These are phyloP conservation scores for Rhagoletis zephyria DNA, from an alignment of 1,140 invertebrate species.

Conservation along the genomic window DNA sequence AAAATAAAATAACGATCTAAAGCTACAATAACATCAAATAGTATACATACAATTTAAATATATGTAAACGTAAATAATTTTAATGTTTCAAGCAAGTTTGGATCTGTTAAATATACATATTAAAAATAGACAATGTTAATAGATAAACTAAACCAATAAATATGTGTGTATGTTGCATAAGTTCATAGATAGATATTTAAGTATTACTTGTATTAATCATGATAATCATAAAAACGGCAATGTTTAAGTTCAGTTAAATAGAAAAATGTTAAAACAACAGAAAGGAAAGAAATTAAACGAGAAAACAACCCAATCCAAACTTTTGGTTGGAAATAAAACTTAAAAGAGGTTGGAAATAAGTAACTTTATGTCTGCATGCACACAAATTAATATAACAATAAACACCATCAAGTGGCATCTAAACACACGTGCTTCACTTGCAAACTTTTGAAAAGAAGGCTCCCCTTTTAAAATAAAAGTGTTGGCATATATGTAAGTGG, in stretches of 20 bases:
- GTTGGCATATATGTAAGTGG: neutral
- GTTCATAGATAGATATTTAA: conserved; percentile 41
- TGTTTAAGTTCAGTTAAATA: conserved; percentile 34
- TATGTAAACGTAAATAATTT: neutral
- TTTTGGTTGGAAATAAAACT: neutral
- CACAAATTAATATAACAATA: neutral
- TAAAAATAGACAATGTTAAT: conserved; percentile 37
- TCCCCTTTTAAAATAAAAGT: neutral
- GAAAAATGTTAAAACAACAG: conserved; percentile 49
- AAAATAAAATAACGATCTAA: neutral
- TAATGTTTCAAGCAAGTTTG: conserved; percentile 12
- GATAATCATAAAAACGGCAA: conserved; percentile 12
- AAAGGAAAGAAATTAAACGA: conserved; percentile 34
- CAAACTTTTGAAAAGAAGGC: neutral
- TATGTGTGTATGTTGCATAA: conserved; percentile 49
- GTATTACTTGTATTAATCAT: conserved; percentile 45
- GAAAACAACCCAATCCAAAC: conserved; percentile 27
- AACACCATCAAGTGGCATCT: neutral
- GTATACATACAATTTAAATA: conserved; percentile 19
- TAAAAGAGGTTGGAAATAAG: neutral
- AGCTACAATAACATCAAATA: conserved; percentile 20
- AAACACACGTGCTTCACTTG: neutral
- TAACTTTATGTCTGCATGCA: conserved; percentile 18
- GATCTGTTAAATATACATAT: conserved; percentile 28
- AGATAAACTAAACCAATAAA: neutral